Evolutionary conservation across 2,888 invertebrate genomes (phyloP).

Genomic region (Noctua comes): DNA sequence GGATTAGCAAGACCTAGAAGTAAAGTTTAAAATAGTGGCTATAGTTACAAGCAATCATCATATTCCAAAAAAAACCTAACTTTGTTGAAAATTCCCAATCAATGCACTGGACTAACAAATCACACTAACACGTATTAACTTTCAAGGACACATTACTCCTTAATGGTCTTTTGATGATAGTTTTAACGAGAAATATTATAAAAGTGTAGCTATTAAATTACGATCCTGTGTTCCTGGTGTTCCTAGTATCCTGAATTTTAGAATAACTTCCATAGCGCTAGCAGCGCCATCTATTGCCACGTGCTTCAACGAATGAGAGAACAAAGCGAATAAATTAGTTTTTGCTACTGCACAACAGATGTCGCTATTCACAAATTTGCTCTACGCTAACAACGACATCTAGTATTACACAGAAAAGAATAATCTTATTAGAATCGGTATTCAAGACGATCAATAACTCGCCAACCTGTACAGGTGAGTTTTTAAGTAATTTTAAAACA

Average conservation of each 20-base stretch:
- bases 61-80: constrained; percentile 7
- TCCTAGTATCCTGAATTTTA: neutral
- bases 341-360: constrained; percentile 70
- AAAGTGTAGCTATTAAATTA: neutral
- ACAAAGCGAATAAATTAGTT: constrained; percentile 24
- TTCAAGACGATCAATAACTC: neutral
- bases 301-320: neutral
- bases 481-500: constrained; percentile 22
- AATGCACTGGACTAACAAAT: neutral
- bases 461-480: too few species aligned
- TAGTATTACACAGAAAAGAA: neutral
- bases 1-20: neutral
- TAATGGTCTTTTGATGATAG: neutral
- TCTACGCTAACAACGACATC: neutral
- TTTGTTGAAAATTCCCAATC: neutral
- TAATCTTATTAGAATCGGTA: neutral
- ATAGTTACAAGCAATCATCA: neutral
- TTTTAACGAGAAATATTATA: neutral
- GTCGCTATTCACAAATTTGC: constrained; percentile 38
- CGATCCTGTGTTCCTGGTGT: neutral
- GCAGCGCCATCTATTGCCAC: constrained; percentile 49
- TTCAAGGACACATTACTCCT: neutral
- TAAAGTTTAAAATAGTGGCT: neutral
- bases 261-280: constrained; percentile 8
- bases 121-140: neutral